Evolutionary conservation across 2,888 invertebrate genomes (phyloP), one percentile per base, ranked within the genome.

Genomic region (Cataglyphis livida): DNA sequence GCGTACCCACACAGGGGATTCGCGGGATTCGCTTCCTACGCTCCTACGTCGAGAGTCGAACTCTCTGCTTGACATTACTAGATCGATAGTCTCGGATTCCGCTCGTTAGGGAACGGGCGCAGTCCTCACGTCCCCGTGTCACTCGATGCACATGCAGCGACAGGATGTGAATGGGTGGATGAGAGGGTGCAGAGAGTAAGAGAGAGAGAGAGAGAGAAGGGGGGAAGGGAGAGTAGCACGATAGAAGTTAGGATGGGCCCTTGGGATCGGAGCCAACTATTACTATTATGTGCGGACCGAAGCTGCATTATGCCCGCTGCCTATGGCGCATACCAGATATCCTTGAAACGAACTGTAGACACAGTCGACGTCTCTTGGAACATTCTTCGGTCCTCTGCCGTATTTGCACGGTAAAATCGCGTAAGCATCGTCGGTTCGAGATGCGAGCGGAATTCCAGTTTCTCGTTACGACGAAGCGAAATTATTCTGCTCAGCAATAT

Each of bases 181-280:
- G 15, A 64, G 59, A 61, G 54, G 18, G 35, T 32, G 64, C 62
- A 81, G 41, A 66, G 57, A 62, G 44, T 28, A 28, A 32, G n/a
- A 59, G 18, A 6, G 62, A 32, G 71, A 18, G 65, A 78, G 44
- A 54, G 51, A 12, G 64, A 38, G 25, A 61, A 25, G 18, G 35
- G 51, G 57, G 66, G n/a, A 64, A 48, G 74, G 64, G 84, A 76
- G 84, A 83, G 66, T 83, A 85, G 90, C 89, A 84, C 78, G 85
- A 61, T 85, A 59, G 88, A 84, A 84, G 83, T 85, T 81, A 83
- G 85, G 84, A 73, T 71, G 84, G 85, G 85, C 83, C 88, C 86
- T 87, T 87, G 91, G 92, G 91, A 91, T 87, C 85, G 73, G 68
- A 84, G 92, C 92, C 92, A 92, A 92, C 90, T 89, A 91, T 92